Evolutionary conservation across 2,113 vertebrate species (phyloP).

Genomic region (Martes martes): DNA sequence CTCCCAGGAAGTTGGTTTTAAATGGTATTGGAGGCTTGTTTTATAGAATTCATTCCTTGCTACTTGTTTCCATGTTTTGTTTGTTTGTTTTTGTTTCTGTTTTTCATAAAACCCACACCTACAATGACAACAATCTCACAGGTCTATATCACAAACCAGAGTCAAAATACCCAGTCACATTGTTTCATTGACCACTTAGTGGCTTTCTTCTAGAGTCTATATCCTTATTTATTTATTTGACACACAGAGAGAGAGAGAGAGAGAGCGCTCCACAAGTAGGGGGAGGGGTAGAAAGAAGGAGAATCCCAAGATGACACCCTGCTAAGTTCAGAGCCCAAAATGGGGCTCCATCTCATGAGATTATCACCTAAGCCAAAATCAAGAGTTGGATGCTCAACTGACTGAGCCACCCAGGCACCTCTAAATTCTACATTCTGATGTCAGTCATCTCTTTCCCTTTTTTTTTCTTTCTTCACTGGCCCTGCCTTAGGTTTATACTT

Average conservation of each 20-base stretch:
- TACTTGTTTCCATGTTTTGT: background rate
- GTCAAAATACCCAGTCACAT: background rate
- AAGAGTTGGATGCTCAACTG: background rate
- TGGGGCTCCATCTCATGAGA: background rate
- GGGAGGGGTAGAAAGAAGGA: background rate
- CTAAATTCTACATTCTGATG: background rate
- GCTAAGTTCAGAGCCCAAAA: background rate
- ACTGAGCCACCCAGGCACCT: background rate
- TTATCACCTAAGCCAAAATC: background rate
- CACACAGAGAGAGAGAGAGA: background rate
- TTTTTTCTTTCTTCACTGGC: background rate
- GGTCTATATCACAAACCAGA: background rate
- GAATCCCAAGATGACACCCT: background rate
- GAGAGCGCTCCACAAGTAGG: background rate
- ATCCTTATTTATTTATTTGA: background rate
- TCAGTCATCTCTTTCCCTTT: background rate
- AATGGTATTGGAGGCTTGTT: background rate
- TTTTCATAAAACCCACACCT: background rate
- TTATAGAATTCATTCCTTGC: background rate
- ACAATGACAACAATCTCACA: background rate
- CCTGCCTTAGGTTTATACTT: background rate
- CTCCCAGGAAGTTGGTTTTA: background rate
- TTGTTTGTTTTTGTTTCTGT: background rate
- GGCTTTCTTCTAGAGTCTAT: background rate
- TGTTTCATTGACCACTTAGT: accelerated